phyloP scores from a whole-genome alignment of 2,113 vertebrate species.

The Labeo catla region DNA sequence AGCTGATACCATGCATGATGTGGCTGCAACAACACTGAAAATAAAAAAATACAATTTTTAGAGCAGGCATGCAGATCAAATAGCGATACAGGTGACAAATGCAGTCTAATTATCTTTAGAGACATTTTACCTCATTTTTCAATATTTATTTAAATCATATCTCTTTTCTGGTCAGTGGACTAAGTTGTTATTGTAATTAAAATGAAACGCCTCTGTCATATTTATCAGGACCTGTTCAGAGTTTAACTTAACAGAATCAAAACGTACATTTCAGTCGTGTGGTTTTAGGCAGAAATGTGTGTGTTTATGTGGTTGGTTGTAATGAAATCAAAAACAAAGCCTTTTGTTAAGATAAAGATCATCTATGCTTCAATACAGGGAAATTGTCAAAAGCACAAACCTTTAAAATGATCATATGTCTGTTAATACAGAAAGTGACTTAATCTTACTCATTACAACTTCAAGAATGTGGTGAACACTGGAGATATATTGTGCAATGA shows the following conservation, averaged over 20 bases:
- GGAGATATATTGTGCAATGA: not conserved
- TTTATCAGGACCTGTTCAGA: not conserved
- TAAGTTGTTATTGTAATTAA: not conserved
- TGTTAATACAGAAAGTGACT: not conserved
- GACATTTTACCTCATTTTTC: not conserved
- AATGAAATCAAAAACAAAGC: not conserved
- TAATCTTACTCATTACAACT: not conserved
- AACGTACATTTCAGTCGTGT: not conserved
- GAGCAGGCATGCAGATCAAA: slow-evolving; percentile 45
- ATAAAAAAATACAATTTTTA: not conserved
- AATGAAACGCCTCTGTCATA: not conserved
- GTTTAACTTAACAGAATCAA: not conserved
- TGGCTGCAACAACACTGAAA: slow-evolving; percentile 12
- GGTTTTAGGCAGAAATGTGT: not conserved
- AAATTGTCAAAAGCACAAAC: slow-evolving; percentile 74
- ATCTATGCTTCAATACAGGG: slow-evolving; percentile 56
- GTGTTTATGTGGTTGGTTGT: not conserved
- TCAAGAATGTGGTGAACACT: not conserved
- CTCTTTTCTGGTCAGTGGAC: not conserved
- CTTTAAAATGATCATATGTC: slow-evolving; percentile 58
- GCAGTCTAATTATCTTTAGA: not conserved
- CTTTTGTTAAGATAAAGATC: not conserved
- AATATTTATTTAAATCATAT: not conserved
- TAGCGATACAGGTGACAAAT: slow-evolving; percentile 26
- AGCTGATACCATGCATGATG: slow-evolving; percentile 43